Base-by-base conservation (phyloP, 2,888 invertebrate genomes). In the Linyphia triangularis region DNA sequence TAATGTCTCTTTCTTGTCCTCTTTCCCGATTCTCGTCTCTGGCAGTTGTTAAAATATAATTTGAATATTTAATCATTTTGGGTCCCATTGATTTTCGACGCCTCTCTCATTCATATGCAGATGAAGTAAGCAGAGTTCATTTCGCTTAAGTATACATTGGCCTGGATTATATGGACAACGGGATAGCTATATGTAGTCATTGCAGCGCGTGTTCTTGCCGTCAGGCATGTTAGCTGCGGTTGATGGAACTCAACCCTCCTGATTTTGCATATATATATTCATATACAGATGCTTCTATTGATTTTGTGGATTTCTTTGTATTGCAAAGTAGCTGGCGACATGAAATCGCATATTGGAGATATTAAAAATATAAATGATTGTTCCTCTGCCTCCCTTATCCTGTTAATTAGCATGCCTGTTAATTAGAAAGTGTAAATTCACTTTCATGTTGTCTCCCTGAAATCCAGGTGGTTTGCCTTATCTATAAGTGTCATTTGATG, bases 61-160 rank as follows among this genome's bases (percentile, higher is more conserved):
- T 63, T 78, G 65, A 65, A 78, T 78, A 78, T 51, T 78, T 65
- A 65, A 78, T 65, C 78, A 78, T 65, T 26, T 37, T 1, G 28
- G 13, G 6, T 28, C 28, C 26, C 28, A 37, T 61, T 77, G 37
- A 61, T 40, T 22, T 22, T 37, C 30, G 9, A 4, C 33, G 33
- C 33, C 33, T 9, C 9, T 75, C 65, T 65, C 78, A 78, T 78
- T 40, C 65, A 33, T 65, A 78, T 78, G 78, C 65, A 78, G 78
- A 78, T 78, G 78, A 63, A 78, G 65, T 65, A 13, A 78, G 7
- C n/a, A 6, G 65, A 9, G n/a, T 72, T 43, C 33, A n/a, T 30
- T 30, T 26, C 9, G 7, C 1, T 6, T 72, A 43, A 16, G 24
- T 22, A 63, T 22, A n/a, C 40, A 43, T 43, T 43, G 43, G 4